Evolutionary conservation across 2,797 vertebrate genomes (phyloP), one percentile per base, ranked within the genome.

Genomic region (Buphagus erythrorhynchus): DNA sequence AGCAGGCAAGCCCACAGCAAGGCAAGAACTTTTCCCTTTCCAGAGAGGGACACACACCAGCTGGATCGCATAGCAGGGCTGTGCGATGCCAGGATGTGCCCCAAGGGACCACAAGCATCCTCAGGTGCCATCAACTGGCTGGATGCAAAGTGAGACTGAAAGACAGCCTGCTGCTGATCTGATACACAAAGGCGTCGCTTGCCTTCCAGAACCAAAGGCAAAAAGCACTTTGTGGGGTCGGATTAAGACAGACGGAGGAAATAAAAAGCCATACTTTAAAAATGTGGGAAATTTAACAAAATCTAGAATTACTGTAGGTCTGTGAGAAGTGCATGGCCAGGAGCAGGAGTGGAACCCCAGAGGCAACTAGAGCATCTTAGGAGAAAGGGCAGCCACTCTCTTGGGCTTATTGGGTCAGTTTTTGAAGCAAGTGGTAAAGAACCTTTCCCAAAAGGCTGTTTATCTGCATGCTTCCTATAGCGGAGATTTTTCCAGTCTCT

Each of bases 371-470:
- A 82, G 65, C 0, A 0, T 54, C 94, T 55, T 16, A 13, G 40
- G 63, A 78, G 55, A 65, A 82, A 86, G 54, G 17, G 1, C 35
- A 61, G 62, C 42, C 17, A 1, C 57, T 88, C 73, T 72, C 91
- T 66, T 57, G 72, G 79, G 77, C 75, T 94, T 91, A 51, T 54
- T 88, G 73, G 80, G 91, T 86, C 90, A 69, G 73, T 88, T 95
- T 94, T 86, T 78, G 73, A 94, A 93, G 77, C 49, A 57, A 92
- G 84, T 22, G 75, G 67, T 80, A 92, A 95, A 82, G 90, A 62
- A 78, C 46, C 55, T 69, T 90, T 95, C 93, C 95, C 92, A 90
- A 96, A 95, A 95, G 72, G 62, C 94, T 91, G 93, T 94, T 94
- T 96, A 92, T 97, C 93, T 78, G 68, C 95, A 75, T 1, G 6